phyloP scores from a whole-genome alignment of 2,113 vertebrate species.

The Dipodomys stephensi region DNA sequence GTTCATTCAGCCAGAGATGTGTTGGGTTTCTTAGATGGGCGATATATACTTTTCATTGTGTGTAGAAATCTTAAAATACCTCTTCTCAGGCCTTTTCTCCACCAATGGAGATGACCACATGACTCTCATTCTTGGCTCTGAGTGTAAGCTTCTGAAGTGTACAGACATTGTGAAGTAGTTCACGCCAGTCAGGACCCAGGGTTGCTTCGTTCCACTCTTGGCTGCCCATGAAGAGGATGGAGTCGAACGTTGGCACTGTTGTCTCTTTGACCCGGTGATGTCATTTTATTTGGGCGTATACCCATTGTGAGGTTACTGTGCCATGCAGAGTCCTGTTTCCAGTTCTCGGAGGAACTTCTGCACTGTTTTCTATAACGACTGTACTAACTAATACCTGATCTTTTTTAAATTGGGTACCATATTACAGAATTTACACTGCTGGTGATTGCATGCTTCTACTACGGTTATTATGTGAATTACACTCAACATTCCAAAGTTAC shows the following conservation, averaged over 20 bases:
- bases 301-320: not conserved
- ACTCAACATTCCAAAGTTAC: not conserved
- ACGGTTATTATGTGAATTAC: not conserved
- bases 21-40: not conserved
- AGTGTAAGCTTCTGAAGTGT: not conserved
- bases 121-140: too few relatives aligned
- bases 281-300: too few relatives aligned
- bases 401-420: constrained; percentile 14
- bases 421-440: constrained; percentile 5
- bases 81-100: not conserved
- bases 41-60: constrained; percentile 31
- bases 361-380: not conserved
- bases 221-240: too few relatives aligned
- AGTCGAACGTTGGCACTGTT: too few relatives aligned
- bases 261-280: not conserved
- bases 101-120: not conserved
- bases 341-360: not conserved
- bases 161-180: not conserved
- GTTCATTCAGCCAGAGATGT: not conserved
- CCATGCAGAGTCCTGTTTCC: not conserved
- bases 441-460: not conserved
- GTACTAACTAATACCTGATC: not conserved
- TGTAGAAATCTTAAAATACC: not conserved
- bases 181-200: too few relatives aligned
- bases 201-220: too few relatives aligned